Base-by-base conservation (phyloP, 2,113 vertebrate genomes). In the Ramphastos sulfuratus region DNA sequence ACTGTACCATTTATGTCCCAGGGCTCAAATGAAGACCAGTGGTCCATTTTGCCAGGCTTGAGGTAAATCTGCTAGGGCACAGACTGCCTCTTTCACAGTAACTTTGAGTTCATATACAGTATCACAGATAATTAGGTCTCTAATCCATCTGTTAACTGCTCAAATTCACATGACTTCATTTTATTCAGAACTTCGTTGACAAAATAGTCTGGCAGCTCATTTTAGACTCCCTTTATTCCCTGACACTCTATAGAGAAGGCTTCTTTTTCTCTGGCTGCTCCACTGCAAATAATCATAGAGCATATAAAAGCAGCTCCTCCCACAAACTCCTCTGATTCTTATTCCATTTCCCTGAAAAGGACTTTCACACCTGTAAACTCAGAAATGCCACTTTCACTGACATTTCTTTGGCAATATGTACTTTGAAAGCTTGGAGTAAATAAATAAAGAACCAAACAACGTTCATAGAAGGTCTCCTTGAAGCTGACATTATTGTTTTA, bases 81-180 rank as follows among this genome's bases (percentile, higher is more conserved):
- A 63, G 55, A 27, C 78, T 85, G 42, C 48, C 28, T 80, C 67
- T 89, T 95, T 95, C 91, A 82, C 56, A 81, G 33, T 63, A 93
- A 93, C n/a, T 91, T 87, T 46, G 61, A 44, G 88, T 71, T 91
- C 33, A n/a, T 64, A 70, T 80, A 89, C 67, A 85, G 93, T 85
- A 82, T 30, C 35, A 52, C 52, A 94, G 35, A 94, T 92, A 96
- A 94, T 81, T 87, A 42, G 61, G 69, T 77, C 65, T 93, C 73
- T 96, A 93, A 96, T 96, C 94, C 85, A 54, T 93, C 80, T 91
- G 85, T 81, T 92, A 86, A 74, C 85, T 92, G 76, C 74, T 94
- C 90, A 71, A 52, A 86, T 93, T 94, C 94, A 92, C 95, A 93
- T 60, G 79, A 93, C 93, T 94, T 93, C 92, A 77, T 31, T 80